phyloP scores from a whole-genome alignment of 2,113 vertebrate genomes.

The Serinus canaria region DNA sequence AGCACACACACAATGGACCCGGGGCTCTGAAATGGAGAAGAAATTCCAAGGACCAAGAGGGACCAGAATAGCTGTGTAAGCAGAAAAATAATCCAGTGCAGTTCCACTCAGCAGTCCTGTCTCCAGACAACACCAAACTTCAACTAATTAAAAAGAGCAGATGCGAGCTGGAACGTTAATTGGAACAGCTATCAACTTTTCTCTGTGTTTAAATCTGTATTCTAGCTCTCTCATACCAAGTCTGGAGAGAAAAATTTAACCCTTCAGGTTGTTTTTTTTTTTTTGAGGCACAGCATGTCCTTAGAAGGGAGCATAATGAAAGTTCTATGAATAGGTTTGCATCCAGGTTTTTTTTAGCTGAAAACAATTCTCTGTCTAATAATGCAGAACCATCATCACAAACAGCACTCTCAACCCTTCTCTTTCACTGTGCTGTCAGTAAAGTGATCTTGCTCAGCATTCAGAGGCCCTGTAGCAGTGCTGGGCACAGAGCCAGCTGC shows the following conservation, averaged over 20 bases:
- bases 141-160: conserved; percentile 32
- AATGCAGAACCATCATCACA: neutral
- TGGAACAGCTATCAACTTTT: neutral
- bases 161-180: conserved; percentile 25
- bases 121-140: conserved; percentile 1
- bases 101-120: neutral
- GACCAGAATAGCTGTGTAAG: conserved; percentile 6
- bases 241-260: neutral
- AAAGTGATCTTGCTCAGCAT: conserved; percentile 11
- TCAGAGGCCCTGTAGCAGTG: neutral
- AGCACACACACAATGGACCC: neutral
- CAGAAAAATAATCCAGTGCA: neutral
- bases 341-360: neutral
- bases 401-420: neutral
- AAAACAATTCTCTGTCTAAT: neutral
- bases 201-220: neutral
- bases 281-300: neutral
- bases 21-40: neutral
- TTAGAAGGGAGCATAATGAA: neutral
- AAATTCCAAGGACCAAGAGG: neutral
- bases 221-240: neutral
- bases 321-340: neutral
- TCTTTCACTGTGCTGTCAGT: neutral
- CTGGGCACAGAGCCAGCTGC: conserved; percentile 26
- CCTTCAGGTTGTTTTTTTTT: neutral